Base-by-base conservation (phyloP, 1,140 invertebrate species). In the Dendrolimus punctatus region DNA sequence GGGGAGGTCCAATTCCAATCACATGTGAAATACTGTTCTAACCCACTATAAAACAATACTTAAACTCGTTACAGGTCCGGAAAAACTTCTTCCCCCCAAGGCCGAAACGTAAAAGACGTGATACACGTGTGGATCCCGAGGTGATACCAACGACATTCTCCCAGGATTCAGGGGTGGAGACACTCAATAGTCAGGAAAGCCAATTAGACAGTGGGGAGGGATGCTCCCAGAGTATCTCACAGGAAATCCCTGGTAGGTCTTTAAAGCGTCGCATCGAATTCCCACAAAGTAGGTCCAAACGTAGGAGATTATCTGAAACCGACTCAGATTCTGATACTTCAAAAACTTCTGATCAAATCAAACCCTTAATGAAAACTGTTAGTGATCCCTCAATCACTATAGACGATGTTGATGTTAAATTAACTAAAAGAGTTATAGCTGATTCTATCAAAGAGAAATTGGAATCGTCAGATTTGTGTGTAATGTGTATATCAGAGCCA, bases 31-130 rank as follows among this genome's bases (percentile, higher is more conserved):
- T n/a, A 6, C n/a, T 10, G 5, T 45, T 8, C 4, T 7, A 3
- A 57, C 45, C 53, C 50, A 39, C 58, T 57, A 46, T 57, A 53
- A 50, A 46, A 45, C 2, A 45, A n/a, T 8, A 4, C 0, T 9
- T 0, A 8, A 44, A 43, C 4, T 38, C n/a, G 75, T 87, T 85
- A 48, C 80, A 92, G 91, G 87, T 89, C 60, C 84, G 90, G 67
- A 92, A 91, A 85, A 90, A 84, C 66, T 90, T 90, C 71, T 91
- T 91, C 75, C 91, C 91, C 9, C 90, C 90, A 45, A 82, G 90
- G 60, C 91, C 91, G 55, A 89, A 84, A 62, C 79, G 87, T 53
- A 89, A 83, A 66, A 76, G 71, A 54, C 57, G 60, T 39, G 67
- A 60, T 43, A 51, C 55, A 37, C 60, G 47, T 10, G 39, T 40